Percentiles rank a stretch among this genome's conserved stretches.
Evolutionary conservation across 2,113 vertebrate genomes (phyloP).

Genomic region (Boleophthalmus pectinirostris): DNA sequence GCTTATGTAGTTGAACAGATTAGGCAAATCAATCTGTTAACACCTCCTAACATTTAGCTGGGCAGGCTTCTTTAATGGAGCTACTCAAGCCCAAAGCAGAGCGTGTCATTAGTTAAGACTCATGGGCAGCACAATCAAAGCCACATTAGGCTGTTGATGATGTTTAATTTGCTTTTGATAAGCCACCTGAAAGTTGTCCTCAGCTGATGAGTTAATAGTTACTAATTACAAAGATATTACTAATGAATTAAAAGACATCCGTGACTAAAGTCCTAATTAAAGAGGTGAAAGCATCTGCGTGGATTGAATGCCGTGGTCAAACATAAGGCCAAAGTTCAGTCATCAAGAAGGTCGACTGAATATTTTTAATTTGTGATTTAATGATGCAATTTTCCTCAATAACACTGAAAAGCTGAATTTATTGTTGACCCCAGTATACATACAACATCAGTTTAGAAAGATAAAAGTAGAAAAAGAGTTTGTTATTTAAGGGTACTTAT

Average conservation of each 20-base stretch:
- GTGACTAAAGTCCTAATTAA: constrained; percentile 35
- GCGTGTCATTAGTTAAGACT: constrained; percentile 68
- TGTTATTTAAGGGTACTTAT: background rate
- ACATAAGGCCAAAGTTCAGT: constrained; percentile 13
- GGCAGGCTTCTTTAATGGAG: constrained; percentile 65
- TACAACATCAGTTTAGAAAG: background rate
- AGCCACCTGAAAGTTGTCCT: constrained; percentile 60
- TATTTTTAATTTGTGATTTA: background rate
- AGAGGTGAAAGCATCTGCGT: background rate
- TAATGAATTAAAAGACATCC: constrained; percentile 58
- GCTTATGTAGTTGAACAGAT: constrained; percentile 75
- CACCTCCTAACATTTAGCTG: constrained; percentile 69
- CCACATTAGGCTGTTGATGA: constrained; percentile 67
- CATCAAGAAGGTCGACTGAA: background rate
- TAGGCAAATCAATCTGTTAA: constrained; percentile 77
- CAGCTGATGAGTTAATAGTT: constrained; percentile 44
- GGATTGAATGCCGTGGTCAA: constrained; percentile 12
- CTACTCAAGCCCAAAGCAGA: constrained; percentile 58
- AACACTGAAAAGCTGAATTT: background rate
- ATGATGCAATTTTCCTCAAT: background rate
- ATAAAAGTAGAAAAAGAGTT: background rate
- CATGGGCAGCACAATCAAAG: constrained; percentile 61
- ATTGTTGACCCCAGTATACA: background rate
- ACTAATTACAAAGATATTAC: constrained; percentile 59
- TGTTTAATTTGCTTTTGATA: constrained; percentile 74